A percentile compares a stretch with the other conserved stretches of the same genome.
Conservation (phyloP, 2,113 vertebrate species). For the Athene cunicularia region DNA sequence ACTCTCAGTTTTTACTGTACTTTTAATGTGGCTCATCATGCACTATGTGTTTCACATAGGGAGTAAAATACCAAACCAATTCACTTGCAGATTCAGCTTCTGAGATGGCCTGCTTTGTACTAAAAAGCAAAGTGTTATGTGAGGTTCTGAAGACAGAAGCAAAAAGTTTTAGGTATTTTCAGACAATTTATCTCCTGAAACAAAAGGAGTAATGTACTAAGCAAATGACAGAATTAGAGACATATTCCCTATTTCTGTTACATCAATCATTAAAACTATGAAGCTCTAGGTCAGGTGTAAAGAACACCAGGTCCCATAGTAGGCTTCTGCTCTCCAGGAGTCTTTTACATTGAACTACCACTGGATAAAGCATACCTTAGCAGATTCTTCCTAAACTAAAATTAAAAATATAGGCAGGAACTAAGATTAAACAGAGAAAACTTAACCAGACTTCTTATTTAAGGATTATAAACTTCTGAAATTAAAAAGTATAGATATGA, state of each 20-base stretch:
- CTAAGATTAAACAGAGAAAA: not conserved
- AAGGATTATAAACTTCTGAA: not conserved
- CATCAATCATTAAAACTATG: not conserved
- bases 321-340: not conserved
- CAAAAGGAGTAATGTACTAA: not conserved
- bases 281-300: not conserved
- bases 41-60: not conserved
- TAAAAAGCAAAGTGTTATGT: not conserved
- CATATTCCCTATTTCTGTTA: not conserved
- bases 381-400: not conserved
- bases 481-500: not conserved
- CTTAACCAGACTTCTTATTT: not conserved
- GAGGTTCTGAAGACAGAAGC: not conserved
- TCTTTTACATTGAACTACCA: not conserved
- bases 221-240: not conserved
- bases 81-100: not conserved
- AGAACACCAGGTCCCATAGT: not conserved
- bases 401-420: not conserved
- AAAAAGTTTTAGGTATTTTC: not conserved
- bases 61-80: not conserved
- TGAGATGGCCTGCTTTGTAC: not conserved
- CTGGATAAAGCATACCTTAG: not conserved
- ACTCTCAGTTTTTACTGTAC: not conserved
- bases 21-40: not conserved
- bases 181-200: not conserved